Conservation (phyloP, 2,113 vertebrate species). For the Panthera leo region DNA sequence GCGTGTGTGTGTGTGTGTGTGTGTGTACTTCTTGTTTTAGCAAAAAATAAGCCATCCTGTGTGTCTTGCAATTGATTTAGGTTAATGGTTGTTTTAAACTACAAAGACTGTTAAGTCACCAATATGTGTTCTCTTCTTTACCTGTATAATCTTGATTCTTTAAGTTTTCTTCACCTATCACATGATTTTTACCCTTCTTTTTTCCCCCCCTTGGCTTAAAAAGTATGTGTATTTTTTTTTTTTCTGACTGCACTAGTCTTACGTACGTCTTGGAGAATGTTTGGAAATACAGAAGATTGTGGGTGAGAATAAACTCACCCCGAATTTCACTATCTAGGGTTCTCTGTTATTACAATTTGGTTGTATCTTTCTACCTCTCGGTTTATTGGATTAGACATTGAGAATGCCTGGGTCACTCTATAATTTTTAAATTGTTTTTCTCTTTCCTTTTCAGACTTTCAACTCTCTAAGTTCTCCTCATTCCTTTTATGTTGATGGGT, state of each 20-base stretch:
- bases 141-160: background rate
- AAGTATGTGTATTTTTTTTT: background rate
- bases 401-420: background rate
- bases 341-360: background rate
- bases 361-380: slow-evolving; percentile 10
- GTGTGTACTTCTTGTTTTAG: background rate
- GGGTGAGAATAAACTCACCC: background rate
- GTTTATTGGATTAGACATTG: background rate
- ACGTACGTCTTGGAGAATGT: background rate
- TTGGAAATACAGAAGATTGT: slow-evolving; percentile 37
- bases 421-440: background rate
- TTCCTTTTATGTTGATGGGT: slow-evolving; percentile 39
- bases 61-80: background rate
- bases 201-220: background rate
- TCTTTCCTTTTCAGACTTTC: slow-evolving; percentile 6
- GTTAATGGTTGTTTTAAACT: slow-evolving; percentile 1
- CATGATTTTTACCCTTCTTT: background rate
- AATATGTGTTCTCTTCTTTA: background rate
- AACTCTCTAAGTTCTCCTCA: background rate
- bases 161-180: background rate
- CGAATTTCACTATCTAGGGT: background rate
- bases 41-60: background rate
- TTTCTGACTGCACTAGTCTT: background rate
- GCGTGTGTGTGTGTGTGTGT: background rate
- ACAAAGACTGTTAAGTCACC: background rate